phyloP scores from a whole-genome alignment of 64 coral and sea anemone species.

The Porites lutea region DNA sequence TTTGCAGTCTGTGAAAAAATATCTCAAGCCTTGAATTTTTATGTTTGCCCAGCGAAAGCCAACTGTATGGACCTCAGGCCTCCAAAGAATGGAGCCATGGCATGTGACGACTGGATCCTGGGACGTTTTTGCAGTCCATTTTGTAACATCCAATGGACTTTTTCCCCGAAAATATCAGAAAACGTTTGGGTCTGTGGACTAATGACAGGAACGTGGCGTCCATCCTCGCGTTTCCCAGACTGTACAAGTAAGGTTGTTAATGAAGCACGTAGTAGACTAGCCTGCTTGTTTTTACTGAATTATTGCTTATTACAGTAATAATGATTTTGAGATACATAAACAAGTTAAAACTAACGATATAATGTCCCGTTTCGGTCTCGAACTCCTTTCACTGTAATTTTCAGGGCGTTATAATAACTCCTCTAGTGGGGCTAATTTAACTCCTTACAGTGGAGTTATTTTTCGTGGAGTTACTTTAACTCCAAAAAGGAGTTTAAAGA shows the following conservation, averaged over 20 bases:
- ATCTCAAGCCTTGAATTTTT: not conserved
- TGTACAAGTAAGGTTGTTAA: slow-evolving; percentile 27
- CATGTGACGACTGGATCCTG: slow-evolving; percentile 37
- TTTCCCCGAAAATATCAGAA: not conserved
- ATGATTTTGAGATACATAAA: no score
- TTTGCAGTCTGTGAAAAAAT: no score
- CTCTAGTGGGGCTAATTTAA: no score
- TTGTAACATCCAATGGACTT: slow-evolving; percentile 15
- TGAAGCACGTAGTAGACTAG: not conserved
- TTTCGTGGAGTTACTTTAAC: no score
- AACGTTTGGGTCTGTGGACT: slow-evolving; percentile 46
- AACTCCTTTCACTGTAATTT: no score
- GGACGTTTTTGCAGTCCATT: slow-evolving; percentile 38
- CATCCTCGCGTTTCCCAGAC: slow-evolving; percentile 5
- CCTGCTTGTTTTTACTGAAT: not conserved
- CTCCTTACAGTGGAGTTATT: no score
- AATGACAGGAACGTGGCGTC: slow-evolving; percentile 11
- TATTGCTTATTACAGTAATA: no score
- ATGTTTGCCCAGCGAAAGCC: not conserved
- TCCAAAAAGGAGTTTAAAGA: no score
- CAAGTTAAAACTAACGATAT: no score
- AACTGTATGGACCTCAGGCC: not conserved
- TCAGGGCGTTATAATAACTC: no score
- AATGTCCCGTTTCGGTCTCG: no score
- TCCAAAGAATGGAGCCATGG: slow-evolving; percentile 40